Base-by-base conservation (phyloP, 53 echinoderm and acorn worm species). In the Henricia sp. region DNA sequence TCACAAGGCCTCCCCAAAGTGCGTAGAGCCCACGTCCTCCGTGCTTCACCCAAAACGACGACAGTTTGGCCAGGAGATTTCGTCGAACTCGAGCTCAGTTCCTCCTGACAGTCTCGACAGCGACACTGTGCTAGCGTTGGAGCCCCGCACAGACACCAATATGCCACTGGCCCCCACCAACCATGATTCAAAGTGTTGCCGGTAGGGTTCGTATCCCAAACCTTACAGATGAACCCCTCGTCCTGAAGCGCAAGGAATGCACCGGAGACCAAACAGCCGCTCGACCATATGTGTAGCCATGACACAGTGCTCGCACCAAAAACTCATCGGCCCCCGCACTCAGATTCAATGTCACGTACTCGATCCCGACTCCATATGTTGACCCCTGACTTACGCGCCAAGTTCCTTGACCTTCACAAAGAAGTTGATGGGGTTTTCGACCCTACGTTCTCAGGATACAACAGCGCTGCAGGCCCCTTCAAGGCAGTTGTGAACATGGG, bases 401-500 rank as follows among this genome's bases (percentile, higher is more conserved):
- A 64, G 4, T 19, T 20, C 17, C 41, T 34, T 1, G 3, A 43
- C 33, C 65, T 82, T 24, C 82, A 41, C 17, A 66, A 40, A 62
- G 82, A 82, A 16, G 28, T 50, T 35, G 67, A 67, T 17, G 77
- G 53, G 50, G 87, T 77, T 10, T 67, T 77, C 37, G 38, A 75
- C 67, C 76, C 77, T 17, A 17, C 23, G 3, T 48, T 74, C 52
- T 50, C 75, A 12, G 40, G 76, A 3, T 77, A 86, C 67, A 86
- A 74, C 66, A 66, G 86, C 32, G 50, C 86, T 29, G 42, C 72
- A 17, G 53, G 74, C 28, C 46, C 36, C 25, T 87, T 78, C 34
- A 39, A 87, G 24, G 87, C 87, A 1, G 77, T 77, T 38, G 68
- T 77, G 0, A 87, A 74, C 52, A 86, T 86, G 86, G 86, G 75